Evolutionary conservation across 2,113 vertebrate species (phyloP).

Genomic region (Zapornia atra): DNA sequence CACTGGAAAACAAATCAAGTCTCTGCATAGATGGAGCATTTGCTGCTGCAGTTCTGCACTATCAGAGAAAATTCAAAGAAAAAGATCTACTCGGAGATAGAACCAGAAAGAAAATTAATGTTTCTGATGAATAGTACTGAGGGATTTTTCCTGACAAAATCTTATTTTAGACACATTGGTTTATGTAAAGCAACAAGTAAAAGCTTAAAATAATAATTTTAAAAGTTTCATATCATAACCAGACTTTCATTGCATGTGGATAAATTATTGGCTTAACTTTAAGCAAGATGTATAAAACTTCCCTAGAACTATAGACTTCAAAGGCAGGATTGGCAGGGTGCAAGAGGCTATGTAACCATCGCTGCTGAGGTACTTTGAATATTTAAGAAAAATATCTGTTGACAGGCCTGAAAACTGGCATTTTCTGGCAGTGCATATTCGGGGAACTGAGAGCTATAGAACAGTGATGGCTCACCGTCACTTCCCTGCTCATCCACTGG

Average conservation of each 20-base stretch:
- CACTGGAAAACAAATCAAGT: background rate
- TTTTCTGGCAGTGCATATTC: background rate
- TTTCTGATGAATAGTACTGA: background rate
- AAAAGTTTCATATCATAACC: background rate
- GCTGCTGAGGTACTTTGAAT: background rate
- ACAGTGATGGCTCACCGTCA: background rate
- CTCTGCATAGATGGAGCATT: background rate
- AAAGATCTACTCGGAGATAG: background rate
- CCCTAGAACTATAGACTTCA: background rate
- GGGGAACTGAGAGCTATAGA: background rate
- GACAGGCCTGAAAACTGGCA: background rate
- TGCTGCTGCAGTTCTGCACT: background rate
- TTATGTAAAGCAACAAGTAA: background rate
- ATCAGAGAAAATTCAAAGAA: background rate
- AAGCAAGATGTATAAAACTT: background rate
- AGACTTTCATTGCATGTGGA: background rate
- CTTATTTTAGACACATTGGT: background rate
- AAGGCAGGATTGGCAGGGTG: background rate
- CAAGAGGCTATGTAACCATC: background rate
- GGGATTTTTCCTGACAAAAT: background rate
- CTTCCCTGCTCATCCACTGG: background rate
- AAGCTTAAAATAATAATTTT: background rate
- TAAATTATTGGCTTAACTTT: slow-evolving; percentile 9
- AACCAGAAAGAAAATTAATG: background rate
- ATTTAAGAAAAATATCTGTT: background rate